A percentile compares a stretch with the other conserved stretches of the same genome.
Conservation (phyloP, 2,797 vertebrate species). For the Neostethus bicornis region DNA sequence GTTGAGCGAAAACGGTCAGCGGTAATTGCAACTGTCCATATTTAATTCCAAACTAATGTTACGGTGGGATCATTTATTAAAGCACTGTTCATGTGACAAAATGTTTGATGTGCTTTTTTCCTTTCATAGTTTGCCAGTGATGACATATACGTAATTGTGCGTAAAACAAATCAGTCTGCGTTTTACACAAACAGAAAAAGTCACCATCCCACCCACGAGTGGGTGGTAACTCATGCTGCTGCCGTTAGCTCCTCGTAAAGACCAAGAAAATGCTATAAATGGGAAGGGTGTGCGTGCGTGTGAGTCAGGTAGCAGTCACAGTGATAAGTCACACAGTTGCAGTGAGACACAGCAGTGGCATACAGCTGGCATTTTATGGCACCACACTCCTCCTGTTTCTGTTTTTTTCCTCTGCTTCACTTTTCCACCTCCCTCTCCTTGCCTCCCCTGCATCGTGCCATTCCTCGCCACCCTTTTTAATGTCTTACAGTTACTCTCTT, state of each 20-base stretch:
- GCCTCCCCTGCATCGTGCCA: background rate
- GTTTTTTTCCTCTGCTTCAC: slow-evolving; percentile 16
- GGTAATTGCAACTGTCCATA: slow-evolving; percentile 37
- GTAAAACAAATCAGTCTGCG: background rate
- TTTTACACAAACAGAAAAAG: slow-evolving; percentile 18
- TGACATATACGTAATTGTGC: too few relatives aligned
- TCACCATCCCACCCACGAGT: slow-evolving; percentile 45
- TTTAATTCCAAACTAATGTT: slow-evolving; percentile 42
- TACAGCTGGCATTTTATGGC: slow-evolving; percentile 73
- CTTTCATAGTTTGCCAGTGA: slow-evolving; percentile 13
- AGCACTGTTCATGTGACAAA: background rate
- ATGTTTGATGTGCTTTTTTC: background rate
- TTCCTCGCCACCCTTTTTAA: background rate
- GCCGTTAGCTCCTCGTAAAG: slow-evolving; percentile 53
- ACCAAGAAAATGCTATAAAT: slow-evolving; percentile 58
- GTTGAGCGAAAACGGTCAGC: slow-evolving; percentile 21
- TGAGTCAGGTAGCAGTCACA: slow-evolving; percentile 42
- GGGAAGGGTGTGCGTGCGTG: slow-evolving; percentile 24
- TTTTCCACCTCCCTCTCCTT: slow-evolving; percentile 14
- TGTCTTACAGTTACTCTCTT: slow-evolving; percentile 6
- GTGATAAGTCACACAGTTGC: slow-evolving; percentile 55
- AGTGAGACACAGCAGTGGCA: slow-evolving; percentile 57
- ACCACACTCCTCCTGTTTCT: slow-evolving; percentile 36
- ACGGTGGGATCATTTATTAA: slow-evolving; percentile 23
- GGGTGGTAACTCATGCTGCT: slow-evolving; percentile 55